Conservation (phyloP, 2,888 invertebrate genomes). For the Eupithecia vulgata region DNA sequence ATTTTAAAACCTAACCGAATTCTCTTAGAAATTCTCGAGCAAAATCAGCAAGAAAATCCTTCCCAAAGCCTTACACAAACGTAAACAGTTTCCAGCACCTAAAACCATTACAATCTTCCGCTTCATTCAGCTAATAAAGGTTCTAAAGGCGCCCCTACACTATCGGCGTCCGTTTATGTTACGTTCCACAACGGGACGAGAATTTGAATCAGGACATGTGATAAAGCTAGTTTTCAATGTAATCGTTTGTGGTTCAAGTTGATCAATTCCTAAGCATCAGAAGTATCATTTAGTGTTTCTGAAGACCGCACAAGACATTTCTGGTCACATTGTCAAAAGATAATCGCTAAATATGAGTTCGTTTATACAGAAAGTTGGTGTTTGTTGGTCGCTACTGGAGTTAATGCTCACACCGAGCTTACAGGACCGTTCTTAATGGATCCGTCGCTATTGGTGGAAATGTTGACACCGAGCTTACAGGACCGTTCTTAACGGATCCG, state of each 20-base stretch:
- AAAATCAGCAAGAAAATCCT: slow-evolving; percentile 21
- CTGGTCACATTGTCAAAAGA: no score
- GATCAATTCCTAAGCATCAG: neutral
- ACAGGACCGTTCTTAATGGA: no score
- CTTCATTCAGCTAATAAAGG: slow-evolving; percentile 34
- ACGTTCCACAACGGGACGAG: slow-evolving; percentile 12
- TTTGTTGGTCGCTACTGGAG: no score
- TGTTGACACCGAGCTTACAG: no score
- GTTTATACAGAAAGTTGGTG: no score
- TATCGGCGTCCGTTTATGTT: slow-evolving; percentile 31
- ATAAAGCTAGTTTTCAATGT: slow-evolving; percentile 4
- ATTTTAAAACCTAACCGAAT: neutral
- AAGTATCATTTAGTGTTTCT: neutral
- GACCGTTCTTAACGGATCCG: no score
- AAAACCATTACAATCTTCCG: slow-evolving; percentile 38
- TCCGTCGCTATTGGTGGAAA: no score
- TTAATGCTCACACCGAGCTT: no score
- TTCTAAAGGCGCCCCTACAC: slow-evolving; percentile 31
- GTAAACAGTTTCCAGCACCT: slow-evolving; percentile 31
- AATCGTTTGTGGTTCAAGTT: slow-evolving; percentile 1
- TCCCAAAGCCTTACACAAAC: slow-evolving; percentile 20
- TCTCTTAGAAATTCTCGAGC: neutral
- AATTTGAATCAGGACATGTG: slow-evolving; percentile 7
- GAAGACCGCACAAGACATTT: no score
- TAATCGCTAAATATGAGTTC: no score